These are phyloP conservation scores for Nautilus pompilius DNA, from an alignment of 1,140 invertebrate species.

Conservation along the genomic window DNA sequence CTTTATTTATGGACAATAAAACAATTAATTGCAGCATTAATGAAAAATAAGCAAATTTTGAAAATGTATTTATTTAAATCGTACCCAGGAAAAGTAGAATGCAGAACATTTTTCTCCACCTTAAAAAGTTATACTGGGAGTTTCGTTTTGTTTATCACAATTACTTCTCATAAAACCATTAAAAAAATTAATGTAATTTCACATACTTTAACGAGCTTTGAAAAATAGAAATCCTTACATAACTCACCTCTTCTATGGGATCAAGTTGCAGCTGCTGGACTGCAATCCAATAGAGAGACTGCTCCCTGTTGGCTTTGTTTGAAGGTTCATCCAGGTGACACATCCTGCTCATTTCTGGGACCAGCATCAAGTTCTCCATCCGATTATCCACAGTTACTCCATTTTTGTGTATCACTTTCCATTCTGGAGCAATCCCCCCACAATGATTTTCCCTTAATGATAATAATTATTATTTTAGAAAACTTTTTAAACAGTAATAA, in stretches of 20 bases:
- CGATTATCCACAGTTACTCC: constrained; percentile 60
- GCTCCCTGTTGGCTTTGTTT: constrained; percentile 46
- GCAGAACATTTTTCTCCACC: no score
- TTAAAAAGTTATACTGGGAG: no score
- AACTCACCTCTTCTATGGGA: constrained; percentile 49
- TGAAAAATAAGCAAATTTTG: no score
- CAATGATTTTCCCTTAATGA: constrained; percentile 58
- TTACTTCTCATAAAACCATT: no score
- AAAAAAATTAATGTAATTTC: no score
- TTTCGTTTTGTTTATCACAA: no score
- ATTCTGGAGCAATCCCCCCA: constrained; percentile 58
- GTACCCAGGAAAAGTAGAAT: no score
- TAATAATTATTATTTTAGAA: not conserved
- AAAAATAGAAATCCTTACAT: not conserved
- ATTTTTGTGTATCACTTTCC: constrained; percentile 58
- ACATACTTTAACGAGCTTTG: no score
- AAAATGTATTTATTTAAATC: no score
- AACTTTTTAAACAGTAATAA: not conserved
- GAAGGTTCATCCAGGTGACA: constrained; percentile 21
- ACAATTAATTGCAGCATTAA: no score
- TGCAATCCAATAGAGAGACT: constrained; percentile 60
- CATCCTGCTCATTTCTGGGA: constrained; percentile 29
- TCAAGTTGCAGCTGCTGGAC: constrained; percentile 58
- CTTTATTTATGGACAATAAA: no score
- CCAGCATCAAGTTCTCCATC: constrained; percentile 56